Evolutionary conservation across 2,113 vertebrate genomes (phyloP), one percentile per base, ranked within the genome.

Genomic region (Choloepus hoffmanni): DNA sequence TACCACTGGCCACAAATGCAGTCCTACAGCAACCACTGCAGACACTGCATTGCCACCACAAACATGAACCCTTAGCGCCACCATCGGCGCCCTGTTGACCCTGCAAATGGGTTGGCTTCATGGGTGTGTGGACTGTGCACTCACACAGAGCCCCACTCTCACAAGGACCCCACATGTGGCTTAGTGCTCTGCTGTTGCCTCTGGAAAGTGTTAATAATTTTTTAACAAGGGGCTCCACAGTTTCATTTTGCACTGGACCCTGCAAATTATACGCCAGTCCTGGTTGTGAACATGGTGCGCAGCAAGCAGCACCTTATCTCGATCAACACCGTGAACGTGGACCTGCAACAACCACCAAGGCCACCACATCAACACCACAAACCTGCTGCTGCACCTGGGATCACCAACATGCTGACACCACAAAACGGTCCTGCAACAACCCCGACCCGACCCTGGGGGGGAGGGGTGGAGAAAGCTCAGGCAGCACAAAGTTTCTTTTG

Each of bases 61-160:
- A 45, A 85, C 30, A 0, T 18, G 50, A 30, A 50, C 26, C 16
- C 5, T 4, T 7, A 43, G 62, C 53, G 21, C 82, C 10, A 19
- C 7, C 12, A 5, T 33, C 8, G 15, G 55, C 28, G n/a, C 43
- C 73, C 43, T 19, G 63, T 30, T 0, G 1, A 8, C 63, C 11
- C 1, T 15, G 12, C 63, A 65, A 65, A 76, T n/a, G 62, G 6
- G 23, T 55, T 74, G 26, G 16, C 12, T 13, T 73, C 8, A 26
- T 12, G 24, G 55, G 30, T 18, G 24, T 65, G 33, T 15, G 7
- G 36, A 28, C 40, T 23, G 60, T 16, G 36, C 33, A 7, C 30
- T 0, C 30, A 43, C 33, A 36, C 24, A 26, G 19, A 24, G 72
- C 19, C 33, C 14, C 4, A 2, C 28, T 19, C 33, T 90, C 53